Evolutionary conservation across 2,113 vertebrate species (phyloP), one percentile per base, ranked within the genome.

Genomic region (Tragelaphus imberbis): DNA sequence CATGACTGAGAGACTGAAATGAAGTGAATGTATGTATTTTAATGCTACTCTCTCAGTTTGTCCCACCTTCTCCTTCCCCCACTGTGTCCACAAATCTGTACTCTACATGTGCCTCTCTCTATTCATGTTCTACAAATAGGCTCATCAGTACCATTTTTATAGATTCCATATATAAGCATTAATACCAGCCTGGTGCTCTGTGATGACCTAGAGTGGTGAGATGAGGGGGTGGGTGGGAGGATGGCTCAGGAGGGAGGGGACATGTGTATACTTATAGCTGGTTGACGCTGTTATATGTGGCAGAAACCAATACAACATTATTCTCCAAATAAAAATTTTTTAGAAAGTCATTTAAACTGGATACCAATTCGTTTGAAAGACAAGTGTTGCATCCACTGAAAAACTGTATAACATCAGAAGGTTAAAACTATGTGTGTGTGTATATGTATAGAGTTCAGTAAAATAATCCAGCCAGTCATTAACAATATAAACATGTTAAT

Each of bases 271-370:
- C 65, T 71, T 71, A 71, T 3, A 71, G 65, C 65, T 71, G 65
- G 36, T 21, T 71, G n/a, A 36, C 0, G 1, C 16, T 68, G 63
- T 68, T n/a, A 19, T 1, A 19, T n/a, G 33, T 68, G 33, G 16
- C 63, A 68, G 33, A 68, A 68, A 68, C 65, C 17, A 71, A 71
- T 17, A 5, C 17, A 36, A 71, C n/a, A 36, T 71, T 36, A 71
- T 71, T 71, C 65, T 71, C n/a, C 65, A 71, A 36, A 71, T 71
- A 36, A 71, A 68, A 2, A 2, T 11, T 11, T 11, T 71, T 71
- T 71, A 71, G 65, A 36, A 71, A 71, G n/a, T 71, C 8, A 1
- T 71, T 71, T 71, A 71, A 71, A 36, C 47, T 81, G 47, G 79
- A 51, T 81, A 10, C 9, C 79, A 51, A 51, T 81, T 81, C 79